Evolutionary conservation across 2,888 invertebrate genomes (phyloP).

Genomic region (Macrosiphum euphorbiae): DNA sequence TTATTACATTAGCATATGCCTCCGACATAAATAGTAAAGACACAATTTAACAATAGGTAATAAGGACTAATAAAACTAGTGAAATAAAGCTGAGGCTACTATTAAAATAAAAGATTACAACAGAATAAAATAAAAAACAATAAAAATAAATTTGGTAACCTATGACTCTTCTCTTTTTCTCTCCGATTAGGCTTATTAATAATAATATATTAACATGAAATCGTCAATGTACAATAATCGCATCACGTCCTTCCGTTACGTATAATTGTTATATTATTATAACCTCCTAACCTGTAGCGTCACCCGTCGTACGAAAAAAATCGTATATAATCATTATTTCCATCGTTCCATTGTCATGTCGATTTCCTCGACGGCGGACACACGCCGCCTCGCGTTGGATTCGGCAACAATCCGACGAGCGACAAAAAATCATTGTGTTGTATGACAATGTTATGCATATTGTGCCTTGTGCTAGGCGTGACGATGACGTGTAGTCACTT

Average conservation of each 20-base stretch:
- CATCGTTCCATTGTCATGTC: background rate
- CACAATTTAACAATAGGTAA: no score
- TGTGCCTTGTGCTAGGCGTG: background rate
- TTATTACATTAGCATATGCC: no score
- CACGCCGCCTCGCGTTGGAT: background rate
- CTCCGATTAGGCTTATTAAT: no score
- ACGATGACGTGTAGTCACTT: background rate
- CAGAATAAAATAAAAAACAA: no score
- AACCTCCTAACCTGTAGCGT: background rate
- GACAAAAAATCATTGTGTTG: background rate
- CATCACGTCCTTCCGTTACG: background rate
- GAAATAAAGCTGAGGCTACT: no score
- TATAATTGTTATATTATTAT: background rate
- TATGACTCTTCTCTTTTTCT: no score
- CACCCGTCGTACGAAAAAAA: background rate
- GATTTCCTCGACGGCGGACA: background rate
- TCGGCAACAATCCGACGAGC: background rate
- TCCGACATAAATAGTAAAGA: no score
- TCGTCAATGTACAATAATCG: background rate
- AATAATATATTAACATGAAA: background rate
- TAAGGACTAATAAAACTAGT: no score
- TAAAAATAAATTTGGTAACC: no score
- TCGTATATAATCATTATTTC: background rate
- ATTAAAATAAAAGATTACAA: no score
- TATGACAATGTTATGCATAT: background rate